phyloP scores from a whole-genome alignment of 92 coral and sea anemone species.

The Hydrozoanthus gracilis region DNA sequence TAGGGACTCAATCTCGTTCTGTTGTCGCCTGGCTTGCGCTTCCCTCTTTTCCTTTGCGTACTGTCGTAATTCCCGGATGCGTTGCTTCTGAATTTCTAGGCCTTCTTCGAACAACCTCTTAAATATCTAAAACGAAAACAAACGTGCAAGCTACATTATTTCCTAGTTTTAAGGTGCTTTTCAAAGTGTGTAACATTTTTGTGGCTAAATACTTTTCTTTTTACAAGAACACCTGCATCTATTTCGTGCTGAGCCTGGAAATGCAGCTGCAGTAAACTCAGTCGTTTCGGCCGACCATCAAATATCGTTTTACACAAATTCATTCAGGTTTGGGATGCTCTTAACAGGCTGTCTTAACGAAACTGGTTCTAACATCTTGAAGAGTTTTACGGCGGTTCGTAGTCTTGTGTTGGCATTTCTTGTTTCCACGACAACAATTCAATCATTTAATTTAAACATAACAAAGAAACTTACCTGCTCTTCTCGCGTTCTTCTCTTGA shows the following conservation, averaged over 20 bases:
- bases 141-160: not conserved
- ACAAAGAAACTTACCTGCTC: constrained; percentile 74
- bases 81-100: constrained; percentile 91
- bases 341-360: too few species aligned
- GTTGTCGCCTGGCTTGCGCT: constrained; percentile 81
- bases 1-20: constrained; percentile 88
- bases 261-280: too few species aligned
- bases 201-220: too few species aligned
- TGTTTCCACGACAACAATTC: constrained; percentile 63
- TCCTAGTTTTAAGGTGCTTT: not conserved
- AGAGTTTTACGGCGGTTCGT: too few species aligned
- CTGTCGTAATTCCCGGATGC: constrained; percentile 85
- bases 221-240: too few species aligned
- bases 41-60: constrained; percentile 95
- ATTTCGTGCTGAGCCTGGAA: too few species aligned
- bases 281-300: too few species aligned
- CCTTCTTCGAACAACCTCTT: constrained; percentile 96
- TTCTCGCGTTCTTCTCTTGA: constrained; percentile 94
- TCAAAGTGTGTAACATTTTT: not conserved
- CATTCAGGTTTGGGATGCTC: too few species aligned
- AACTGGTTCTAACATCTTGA: too few species aligned
- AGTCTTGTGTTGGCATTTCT: too few species aligned
- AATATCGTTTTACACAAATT: too few species aligned
- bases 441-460: constrained; percentile 63
- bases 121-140: constrained; percentile 66